Evolutionary conservation across 1,140 invertebrate species (phyloP).

Genomic region (Octopus sinensis): DNA sequence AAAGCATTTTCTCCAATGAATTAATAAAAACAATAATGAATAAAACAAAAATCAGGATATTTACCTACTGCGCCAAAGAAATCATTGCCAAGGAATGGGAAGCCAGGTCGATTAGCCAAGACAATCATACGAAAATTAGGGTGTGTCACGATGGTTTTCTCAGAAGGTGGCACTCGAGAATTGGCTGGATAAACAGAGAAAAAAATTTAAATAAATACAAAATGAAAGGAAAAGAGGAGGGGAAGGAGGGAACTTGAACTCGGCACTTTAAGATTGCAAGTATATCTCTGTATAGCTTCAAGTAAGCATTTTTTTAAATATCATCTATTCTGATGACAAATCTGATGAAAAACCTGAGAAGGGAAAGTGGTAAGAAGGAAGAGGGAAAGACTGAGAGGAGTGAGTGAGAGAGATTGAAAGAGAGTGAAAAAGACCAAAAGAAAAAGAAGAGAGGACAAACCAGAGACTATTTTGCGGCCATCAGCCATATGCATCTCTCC

Average conservation of each 20-base stretch:
- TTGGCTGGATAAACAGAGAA: slow-evolving; percentile 30
- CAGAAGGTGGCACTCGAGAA: slow-evolving; percentile 33
- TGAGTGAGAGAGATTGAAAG: background rate
- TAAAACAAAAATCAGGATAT: background rate
- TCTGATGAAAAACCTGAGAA: too few relatives aligned
- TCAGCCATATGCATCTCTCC: slow-evolving; percentile 94
- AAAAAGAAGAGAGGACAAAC: slow-evolving; percentile 23
- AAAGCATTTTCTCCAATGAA: too few relatives aligned
- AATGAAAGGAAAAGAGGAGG: background rate
- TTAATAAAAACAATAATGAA: too few relatives aligned
- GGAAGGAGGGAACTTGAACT: too few relatives aligned
- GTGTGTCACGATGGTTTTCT: slow-evolving; percentile 50
- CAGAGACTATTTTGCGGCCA: slow-evolving; percentile 77
- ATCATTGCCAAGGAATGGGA: slow-evolving; percentile 96
- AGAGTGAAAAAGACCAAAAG: background rate
- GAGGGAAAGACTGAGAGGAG: background rate
- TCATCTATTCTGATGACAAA: too few relatives aligned
- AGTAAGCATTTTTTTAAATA: too few relatives aligned
- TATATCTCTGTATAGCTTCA: too few relatives aligned
- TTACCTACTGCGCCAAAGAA: slow-evolving; percentile 81
- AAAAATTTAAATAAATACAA: background rate
- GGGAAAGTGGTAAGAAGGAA: too few relatives aligned
- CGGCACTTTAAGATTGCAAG: too few relatives aligned
- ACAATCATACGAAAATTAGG: slow-evolving; percentile 69
- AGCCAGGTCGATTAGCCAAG: slow-evolving; percentile 92